Evolutionary conservation across 2,113 vertebrate species (phyloP), one percentile per base, ranked within the genome.

Genomic region (Pterocles burchelli): DNA sequence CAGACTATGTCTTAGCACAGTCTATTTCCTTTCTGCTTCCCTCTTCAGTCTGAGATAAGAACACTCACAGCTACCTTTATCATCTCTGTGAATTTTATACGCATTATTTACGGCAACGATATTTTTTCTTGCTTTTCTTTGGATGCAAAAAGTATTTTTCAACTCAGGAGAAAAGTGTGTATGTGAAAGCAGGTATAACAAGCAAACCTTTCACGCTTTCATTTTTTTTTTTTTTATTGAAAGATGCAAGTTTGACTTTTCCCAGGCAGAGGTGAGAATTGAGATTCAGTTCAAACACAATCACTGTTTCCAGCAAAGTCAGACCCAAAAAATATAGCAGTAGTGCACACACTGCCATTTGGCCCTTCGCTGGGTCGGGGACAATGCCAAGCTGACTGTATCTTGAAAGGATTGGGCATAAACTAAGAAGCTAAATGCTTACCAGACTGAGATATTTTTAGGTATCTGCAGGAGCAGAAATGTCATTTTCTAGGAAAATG

Each of bases 141-240:
- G 54, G 45, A 66, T 68, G 67, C 41, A 52, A 46, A 46, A 36
- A 41, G 9, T 17, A 38, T 63, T 88, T 93, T 52, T 11, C 58
- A 51, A 17, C 43, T 55, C 6, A 0, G 49, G 7, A 36, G 48
- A 38, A 46, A 62, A 43, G 28, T 0, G 0, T 3, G 4, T 3
- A 43, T 19, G 3, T 8, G 73, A n/a, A 34, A 70, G 54, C 43
- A n/a, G 28, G 11, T 75, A 13, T 1, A 34, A 68, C 0, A 1
- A 55, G 38, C 16, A 36, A n/a, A 43, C 33, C 8, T 48, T 59
- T 38, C 18, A 2, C 2, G 0, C n/a, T 9, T 19, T 6, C 10
- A 18, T 62, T 28, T 31, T 29, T 59, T 25, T 36, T 48, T n/a
- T 43, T 28, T 10, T 5, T 7, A 2, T 3, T 8, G 8, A 18